A percentile compares a stretch with the other conserved stretches of the same genome.
Evolutionary conservation across 30 jellyfish, hydroid and myxozoan genomes (phyloP).

Genomic region (Calvadosia cruxmelitensis): DNA sequence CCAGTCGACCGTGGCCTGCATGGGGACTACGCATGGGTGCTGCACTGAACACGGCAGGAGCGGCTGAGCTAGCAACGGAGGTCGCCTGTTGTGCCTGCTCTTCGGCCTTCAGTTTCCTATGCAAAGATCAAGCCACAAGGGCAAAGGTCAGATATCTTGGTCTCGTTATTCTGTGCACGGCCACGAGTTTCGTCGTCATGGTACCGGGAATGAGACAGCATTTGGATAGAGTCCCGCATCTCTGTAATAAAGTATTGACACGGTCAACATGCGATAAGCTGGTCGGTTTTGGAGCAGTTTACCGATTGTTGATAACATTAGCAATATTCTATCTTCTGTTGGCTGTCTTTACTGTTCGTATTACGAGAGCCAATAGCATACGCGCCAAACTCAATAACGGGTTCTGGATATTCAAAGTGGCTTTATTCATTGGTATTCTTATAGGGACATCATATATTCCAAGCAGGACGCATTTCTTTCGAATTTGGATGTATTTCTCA

Average conservation of each 20-base stretch:
- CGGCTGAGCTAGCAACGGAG: constrained; percentile 98
- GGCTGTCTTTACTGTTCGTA: constrained; percentile 57
- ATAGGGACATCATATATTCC: constrained; percentile 59
- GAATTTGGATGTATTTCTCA: constrained; percentile 91
- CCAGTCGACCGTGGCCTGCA: background rate
- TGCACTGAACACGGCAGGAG: constrained; percentile 97
- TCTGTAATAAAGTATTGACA: constrained; percentile 72
- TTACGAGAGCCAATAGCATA: constrained; percentile 50
- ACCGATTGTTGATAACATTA: constrained; percentile 62
- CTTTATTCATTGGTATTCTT: constrained; percentile 38
- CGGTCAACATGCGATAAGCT: constrained; percentile 73
- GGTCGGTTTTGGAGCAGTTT: constrained; percentile 93
- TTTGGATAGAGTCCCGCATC: constrained; percentile 69
- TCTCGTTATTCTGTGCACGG: constrained; percentile 63
- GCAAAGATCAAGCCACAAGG: constrained; percentile 86
- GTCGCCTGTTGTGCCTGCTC: constrained; percentile 98
- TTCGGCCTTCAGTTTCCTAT: constrained; percentile 75
- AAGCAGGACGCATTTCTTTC: constrained; percentile 65
- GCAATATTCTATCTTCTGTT: constrained; percentile 62
- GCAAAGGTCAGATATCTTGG: constrained; percentile 84
- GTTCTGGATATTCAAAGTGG: constrained; percentile 60
- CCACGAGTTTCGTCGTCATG: constrained; percentile 59
- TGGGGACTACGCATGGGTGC: constrained; percentile 73
- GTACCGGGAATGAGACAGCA: constrained; percentile 88
- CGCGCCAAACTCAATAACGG: constrained; percentile 92